Evolutionary conservation across 2,113 vertebrate genomes (phyloP), one percentile per base, ranked within the genome.

Genomic region (Syngnathus floridae): DNA sequence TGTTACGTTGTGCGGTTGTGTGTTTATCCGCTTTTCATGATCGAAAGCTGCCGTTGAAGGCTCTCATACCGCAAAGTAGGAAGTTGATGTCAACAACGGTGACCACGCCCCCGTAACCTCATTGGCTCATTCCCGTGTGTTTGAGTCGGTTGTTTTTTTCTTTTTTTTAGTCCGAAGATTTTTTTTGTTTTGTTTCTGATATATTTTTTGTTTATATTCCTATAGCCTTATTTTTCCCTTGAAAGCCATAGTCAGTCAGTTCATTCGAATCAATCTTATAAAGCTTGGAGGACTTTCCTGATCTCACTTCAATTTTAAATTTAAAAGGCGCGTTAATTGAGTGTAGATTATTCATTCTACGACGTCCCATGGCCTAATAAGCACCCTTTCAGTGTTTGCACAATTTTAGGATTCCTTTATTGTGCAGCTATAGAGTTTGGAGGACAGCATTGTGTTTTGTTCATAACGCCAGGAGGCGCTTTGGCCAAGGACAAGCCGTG

Each of bases 61-160:
- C 80, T 80, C 71, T 82, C 64, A 74, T 63, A 41, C 55, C 31
- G 38, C 8, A 19, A 76, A 78, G 48, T 45, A 73, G 85, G 85
- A 88, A 87, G 78, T 81, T 14, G 22, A 46, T 58, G 31, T 67
- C 52, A 52, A 86, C 73, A 87, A 54, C 49, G 1, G 0, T 67
- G 35, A 0, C 9, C 71, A 75, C 84, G 72, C 81, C 81, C 13
- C 2, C 69, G 49, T 52, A 0, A 56, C 62, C 11, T 70, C 37
- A 88, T 86, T 86, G 87, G 87, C 41, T 77, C 0, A 0, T 0
- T 3, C 12, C 2, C 3, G 26, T 31, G 26, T 3, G 26, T 31
- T 31, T 31, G 3, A 31, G 2, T 31, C 26, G 26, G 26, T 31
- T 31, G 0, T 1, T 26, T 31, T 31, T 31, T 3, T 31, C 3